Evolutionary conservation across 2,797 vertebrate species (phyloP).

Genomic region (Crenuchus spilurus): DNA sequence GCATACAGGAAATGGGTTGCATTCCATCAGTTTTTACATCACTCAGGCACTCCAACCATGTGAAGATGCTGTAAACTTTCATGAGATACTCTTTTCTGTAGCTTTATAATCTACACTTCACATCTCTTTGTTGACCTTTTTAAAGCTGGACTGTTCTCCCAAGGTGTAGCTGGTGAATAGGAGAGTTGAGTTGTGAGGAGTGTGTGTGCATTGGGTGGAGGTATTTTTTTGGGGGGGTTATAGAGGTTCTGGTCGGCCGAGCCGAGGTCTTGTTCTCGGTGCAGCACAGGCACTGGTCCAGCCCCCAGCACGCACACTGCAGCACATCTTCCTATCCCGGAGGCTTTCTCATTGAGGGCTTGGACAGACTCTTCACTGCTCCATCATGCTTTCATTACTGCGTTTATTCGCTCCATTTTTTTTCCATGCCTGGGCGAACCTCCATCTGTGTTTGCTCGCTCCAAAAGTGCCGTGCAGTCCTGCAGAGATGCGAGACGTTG

Average conservation of each 20-base stretch:
- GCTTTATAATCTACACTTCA: too few species aligned
- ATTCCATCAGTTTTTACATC: too few species aligned
- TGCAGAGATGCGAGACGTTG: constrained; percentile 60
- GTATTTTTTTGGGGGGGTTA: neutral
- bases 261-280: constrained; percentile 43
- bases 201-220: neutral
- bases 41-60: too few species aligned
- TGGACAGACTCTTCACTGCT: constrained; percentile 72
- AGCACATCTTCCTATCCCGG: constrained; percentile 79
- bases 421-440: constrained; percentile 79
- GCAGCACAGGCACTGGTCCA: constrained; percentile 72
- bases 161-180: constrained; percentile 44
- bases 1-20: too few species aligned
- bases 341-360: constrained; percentile 74
- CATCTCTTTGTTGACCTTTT: too few species aligned
- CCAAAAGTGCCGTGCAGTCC: constrained; percentile 60
- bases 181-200: neutral
- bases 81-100: constrained; percentile 1
- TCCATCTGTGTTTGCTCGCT: constrained; percentile 75
- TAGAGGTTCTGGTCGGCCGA: constrained; percentile 36
- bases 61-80: neutral
- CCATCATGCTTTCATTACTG: constrained; percentile 81
- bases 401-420: constrained; percentile 69
- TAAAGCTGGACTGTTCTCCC: constrained; percentile 40
- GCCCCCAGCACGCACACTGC: constrained; percentile 77